A percentile compares a stretch with the other conserved stretches of the same genome.
Conservation (phyloP, 2,113 vertebrate species). For the Megaceryle torquata region DNA sequence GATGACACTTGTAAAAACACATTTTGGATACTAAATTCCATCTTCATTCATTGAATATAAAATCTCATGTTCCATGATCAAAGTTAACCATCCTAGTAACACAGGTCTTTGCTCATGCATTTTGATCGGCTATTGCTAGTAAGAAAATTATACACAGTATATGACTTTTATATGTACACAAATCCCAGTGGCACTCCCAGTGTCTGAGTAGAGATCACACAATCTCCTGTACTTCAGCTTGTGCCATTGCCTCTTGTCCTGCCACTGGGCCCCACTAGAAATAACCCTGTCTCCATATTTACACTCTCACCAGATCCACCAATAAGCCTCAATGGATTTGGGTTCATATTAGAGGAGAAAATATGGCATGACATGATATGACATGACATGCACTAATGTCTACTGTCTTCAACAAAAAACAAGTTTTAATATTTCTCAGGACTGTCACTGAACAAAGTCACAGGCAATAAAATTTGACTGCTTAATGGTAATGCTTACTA, state of each 20-base stretch:
- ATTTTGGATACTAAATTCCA: neutral
- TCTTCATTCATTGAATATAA: neutral
- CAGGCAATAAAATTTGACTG: neutral
- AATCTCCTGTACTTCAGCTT: neutral
- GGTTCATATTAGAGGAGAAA: neutral
- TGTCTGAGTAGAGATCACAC: fast-evolving
- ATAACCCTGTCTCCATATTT: neutral
- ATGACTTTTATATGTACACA: neutral
- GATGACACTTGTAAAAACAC: neutral
- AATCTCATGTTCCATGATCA: neutral
- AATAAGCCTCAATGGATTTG: neutral
- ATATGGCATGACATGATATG: neutral
- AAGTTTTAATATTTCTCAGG: neutral
- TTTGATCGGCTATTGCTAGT: neutral
- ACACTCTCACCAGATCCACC: neutral
- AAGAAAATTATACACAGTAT: neutral
- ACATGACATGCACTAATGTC: neutral
- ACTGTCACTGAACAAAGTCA: neutral
- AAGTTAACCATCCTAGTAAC: neutral
- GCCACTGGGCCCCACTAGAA: neutral
- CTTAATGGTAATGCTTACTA: neutral
- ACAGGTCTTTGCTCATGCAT: neutral
- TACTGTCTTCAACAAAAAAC: neutral
- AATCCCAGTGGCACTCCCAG: neutral
- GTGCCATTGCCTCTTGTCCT: neutral